phyloP scores from a whole-genome alignment of 2,113 vertebrate species.

The Muntiacus muntjak region DNA sequence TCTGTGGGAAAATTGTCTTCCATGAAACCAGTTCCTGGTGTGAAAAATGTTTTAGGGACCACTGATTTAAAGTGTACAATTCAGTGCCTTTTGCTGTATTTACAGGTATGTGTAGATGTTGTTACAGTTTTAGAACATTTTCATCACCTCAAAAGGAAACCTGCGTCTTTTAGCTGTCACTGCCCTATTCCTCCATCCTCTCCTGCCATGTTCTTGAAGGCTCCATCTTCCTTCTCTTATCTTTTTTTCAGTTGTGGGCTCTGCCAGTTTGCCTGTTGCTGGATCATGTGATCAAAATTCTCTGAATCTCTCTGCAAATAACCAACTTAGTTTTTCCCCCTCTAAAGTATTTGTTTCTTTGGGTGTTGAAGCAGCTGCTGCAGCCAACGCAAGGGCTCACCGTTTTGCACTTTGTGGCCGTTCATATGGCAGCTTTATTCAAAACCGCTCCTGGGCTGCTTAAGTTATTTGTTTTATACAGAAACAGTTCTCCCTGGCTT shows the following conservation, averaged over 20 bases:
- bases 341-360: not conserved
- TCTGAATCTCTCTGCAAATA: slow-evolving; percentile 7
- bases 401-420: not conserved
- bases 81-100: not conserved
- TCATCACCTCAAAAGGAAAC: not conserved
- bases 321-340: not conserved
- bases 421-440: slow-evolving; percentile 1
- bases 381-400: not conserved
- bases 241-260: not conserved
- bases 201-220: not conserved
- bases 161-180: not conserved
- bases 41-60: not conserved
- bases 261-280: not conserved
- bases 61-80: not conserved
- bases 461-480: slow-evolving; percentile 41
- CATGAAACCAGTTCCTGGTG: not conserved
- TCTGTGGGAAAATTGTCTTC: not conserved
- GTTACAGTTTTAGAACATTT: not conserved
- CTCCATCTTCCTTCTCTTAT: too few species aligned
- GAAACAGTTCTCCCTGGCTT: slow-evolving; percentile 50
- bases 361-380: not conserved
- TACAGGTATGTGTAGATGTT: not conserved
- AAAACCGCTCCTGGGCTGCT: not conserved
- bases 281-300: not conserved
- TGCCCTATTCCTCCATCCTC: not conserved